Base-by-base conservation (phyloP, 2,113 vertebrate species). In the Sardina pilchardus region DNA sequence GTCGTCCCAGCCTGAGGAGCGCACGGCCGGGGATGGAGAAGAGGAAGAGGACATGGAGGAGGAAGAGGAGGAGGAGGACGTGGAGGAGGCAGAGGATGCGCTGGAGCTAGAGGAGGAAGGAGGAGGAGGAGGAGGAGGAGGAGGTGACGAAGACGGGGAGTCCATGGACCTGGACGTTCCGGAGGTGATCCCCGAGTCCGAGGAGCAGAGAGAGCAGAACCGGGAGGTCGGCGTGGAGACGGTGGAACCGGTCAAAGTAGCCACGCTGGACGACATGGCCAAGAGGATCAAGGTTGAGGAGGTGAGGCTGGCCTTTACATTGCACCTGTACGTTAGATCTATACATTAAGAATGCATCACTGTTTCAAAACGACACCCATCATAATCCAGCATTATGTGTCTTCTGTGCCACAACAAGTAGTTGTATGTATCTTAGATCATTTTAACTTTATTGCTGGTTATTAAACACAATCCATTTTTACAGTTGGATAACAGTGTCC, bases 201-300 rank as follows among this genome's bases (percentile, higher is more conserved):
- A 91, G 84, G 85, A 81, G 24, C 81, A 90, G 1, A 89, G 92
- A 3, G 90, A 90, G 16, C 34, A 3, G 71, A 14, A 34, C 2
- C 71, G 5, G 1, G 36, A 34, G 7, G 34, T 82, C 17, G 93
- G 93, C 30, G 83, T 88, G 47, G 90, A 93, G 45, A 87, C 81
- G 9, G 85, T 82, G 75, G 91, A 91, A 67, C 24, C 92, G 44
- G 84, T 92, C 34, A 90, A 87, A 87, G 89, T 90, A 12, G 82
- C 95, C 87, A 96, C 96, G 42, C 95, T 99, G 83, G 98, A 99
- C 84, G 95, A 97, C 88, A 95, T 98, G 91, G 97, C 98, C 88
- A 98, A 95, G 91, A 96, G 95, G 89, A 99, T 99, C 94, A 95
- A 97, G 91, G 95, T 99, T 83, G 95, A 98, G 89, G 97, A 99